phyloP scores from a whole-genome alignment of 2,888 invertebrate genomes.

The Gasteruption jaculator region DNA sequence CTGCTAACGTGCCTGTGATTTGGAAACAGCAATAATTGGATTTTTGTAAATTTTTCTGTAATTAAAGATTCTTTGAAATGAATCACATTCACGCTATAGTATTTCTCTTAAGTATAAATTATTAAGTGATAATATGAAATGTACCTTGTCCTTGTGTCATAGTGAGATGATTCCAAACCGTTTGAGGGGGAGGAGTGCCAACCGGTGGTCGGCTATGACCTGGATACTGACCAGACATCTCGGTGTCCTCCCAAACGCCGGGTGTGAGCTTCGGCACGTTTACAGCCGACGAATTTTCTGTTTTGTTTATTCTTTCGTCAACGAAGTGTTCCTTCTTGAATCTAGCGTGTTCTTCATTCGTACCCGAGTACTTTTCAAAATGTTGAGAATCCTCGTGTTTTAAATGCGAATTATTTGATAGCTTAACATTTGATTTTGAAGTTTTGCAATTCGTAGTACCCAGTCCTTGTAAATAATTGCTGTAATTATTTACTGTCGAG shows the following conservation, averaged over 20 bases:
- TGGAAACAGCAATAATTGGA: too few relatives aligned
- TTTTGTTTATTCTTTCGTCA: constrained; percentile 21
- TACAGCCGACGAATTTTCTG: constrained; percentile 15
- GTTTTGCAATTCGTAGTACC: neutral
- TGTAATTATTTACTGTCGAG: too few relatives aligned
- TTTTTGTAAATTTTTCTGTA: too few relatives aligned
- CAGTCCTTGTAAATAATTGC: too few relatives aligned
- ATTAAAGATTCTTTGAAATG: too few relatives aligned
- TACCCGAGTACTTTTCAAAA: constrained; percentile 16
- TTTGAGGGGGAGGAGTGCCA: constrained; percentile 47
- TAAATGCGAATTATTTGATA: constrained; percentile 7
- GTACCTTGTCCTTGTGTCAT: constrained; percentile 45
- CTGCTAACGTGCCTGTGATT: too few relatives aligned
- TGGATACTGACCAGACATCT: constrained; percentile 48
- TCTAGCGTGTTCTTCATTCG: constrained; percentile 21
- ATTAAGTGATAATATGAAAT: too few relatives aligned
- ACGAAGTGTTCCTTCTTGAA: constrained; percentile 25
- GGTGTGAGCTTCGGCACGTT: constrained; percentile 20
- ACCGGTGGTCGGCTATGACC: constrained; percentile 48
- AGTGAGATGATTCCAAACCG: constrained; percentile 47
- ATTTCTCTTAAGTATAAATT: too few relatives aligned
- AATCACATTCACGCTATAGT: too few relatives aligned
- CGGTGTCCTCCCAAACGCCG: constrained; percentile 31
- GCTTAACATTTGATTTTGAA: neutral
- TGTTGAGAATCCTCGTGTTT: constrained; percentile 14